phyloP scores from a whole-genome alignment of 2,113 vertebrate species.

The Callospermophilus lateralis region DNA sequence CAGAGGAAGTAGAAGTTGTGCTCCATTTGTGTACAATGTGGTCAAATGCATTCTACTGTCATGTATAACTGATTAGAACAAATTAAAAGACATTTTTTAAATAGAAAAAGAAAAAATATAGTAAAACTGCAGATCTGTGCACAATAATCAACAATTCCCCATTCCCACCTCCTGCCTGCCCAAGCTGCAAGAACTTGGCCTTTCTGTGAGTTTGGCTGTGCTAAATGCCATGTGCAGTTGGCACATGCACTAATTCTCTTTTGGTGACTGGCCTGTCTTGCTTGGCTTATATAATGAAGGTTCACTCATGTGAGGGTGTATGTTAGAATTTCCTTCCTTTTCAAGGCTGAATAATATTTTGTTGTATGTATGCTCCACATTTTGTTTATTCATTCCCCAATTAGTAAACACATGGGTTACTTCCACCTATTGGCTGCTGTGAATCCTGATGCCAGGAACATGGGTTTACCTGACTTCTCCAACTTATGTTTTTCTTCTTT shows the following conservation, averaged over 20 bases:
- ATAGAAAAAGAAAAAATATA: no score
- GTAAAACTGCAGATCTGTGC: neutral
- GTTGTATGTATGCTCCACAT: rapidly evolving
- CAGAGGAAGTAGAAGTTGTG: no score
- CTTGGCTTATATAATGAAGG: neutral
- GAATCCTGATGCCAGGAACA: neutral
- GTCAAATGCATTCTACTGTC: no score
- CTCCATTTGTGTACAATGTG: no score
- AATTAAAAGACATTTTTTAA: no score
- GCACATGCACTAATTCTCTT: neutral
- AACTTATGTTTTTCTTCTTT: no score
- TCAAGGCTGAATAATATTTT: neutral
- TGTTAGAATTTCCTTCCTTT: conserved; percentile 4
- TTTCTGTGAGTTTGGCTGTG: neutral
- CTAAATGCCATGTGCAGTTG: neutral
- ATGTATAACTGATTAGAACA: no score
- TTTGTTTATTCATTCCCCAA: neutral
- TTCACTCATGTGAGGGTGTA: neutral
- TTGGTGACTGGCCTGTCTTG: neutral
- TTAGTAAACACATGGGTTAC: neutral
- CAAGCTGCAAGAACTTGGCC: neutral
- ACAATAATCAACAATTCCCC: neutral
- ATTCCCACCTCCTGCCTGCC: no score
- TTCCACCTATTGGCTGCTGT: neutral
- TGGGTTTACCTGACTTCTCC: neutral